A percentile compares a stretch with the other conserved stretches of the same genome.
Evolutionary conservation across 2,113 vertebrate genomes (phyloP).

Genomic region (Oncorhynchus clarkii): DNA sequence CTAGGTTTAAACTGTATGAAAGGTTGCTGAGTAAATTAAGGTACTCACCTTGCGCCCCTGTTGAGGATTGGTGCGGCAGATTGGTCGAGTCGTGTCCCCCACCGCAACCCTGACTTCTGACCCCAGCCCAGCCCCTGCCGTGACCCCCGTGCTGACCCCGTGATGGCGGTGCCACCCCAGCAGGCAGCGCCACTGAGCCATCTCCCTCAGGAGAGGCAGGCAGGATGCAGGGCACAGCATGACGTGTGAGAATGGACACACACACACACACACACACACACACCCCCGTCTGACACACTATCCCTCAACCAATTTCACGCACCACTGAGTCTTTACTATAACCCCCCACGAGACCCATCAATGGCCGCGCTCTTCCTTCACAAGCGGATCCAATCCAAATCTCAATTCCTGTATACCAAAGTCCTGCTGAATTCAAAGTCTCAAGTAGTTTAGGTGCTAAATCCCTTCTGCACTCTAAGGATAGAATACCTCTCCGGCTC

Average conservation of each 20-base stretch:
- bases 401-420: background rate
- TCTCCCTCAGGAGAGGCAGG: conserved; percentile 72
- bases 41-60: conserved; percentile 65
- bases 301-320: conserved; percentile 5
- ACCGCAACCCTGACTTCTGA: conserved; percentile 45
- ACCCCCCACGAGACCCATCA: conserved; percentile 6
- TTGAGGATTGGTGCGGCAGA: conserved; percentile 62
- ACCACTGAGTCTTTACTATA: conserved; percentile 6
- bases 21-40: background rate
- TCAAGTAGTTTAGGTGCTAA: background rate
- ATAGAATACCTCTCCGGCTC: background rate
- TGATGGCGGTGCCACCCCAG: conserved; percentile 64
- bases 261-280: background rate
- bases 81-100: conserved; percentile 40
- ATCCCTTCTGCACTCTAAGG: background rate
- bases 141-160: conserved; percentile 37
- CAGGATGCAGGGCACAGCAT: conserved; percentile 75
- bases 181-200: conserved; percentile 72
- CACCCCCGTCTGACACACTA: background rate
- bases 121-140: conserved; percentile 28
- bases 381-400: background rate
- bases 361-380: background rate
- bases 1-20: background rate
- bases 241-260: background rate
- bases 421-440: background rate